Percentiles rank a stretch among this genome's conserved stretches.
Evolutionary conservation across 1,140 invertebrate genomes (phyloP).

Genomic region (Drosophila tropicalis): DNA sequence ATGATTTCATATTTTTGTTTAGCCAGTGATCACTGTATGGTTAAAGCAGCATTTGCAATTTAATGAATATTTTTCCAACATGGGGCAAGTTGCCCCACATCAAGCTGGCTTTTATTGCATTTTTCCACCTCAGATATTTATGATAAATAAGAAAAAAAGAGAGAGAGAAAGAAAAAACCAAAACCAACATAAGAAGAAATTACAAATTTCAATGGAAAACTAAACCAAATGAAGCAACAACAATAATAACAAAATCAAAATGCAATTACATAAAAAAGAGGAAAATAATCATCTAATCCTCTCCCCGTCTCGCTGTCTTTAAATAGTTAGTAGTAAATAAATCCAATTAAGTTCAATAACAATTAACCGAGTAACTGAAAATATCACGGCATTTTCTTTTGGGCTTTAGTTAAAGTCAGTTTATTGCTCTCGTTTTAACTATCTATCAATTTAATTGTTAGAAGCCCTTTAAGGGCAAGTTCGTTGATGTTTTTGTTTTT

Average conservation of each 20-base stretch:
- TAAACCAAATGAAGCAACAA: slow-evolving; percentile 14
- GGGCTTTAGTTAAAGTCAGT: slow-evolving; percentile 50
- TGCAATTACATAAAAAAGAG: slow-evolving; percentile 45
- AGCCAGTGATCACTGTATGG: slow-evolving; percentile 37
- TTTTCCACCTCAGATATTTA: slow-evolving; percentile 28
- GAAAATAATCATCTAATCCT: slow-evolving; percentile 30
- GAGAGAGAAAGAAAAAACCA: background rate
- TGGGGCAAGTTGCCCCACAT: slow-evolving; percentile 10
- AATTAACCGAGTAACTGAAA: slow-evolving; percentile 49
- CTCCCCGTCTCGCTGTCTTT: slow-evolving; percentile 31
- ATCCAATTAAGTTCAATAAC: slow-evolving; percentile 74
- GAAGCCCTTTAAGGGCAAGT: slow-evolving; percentile 71
- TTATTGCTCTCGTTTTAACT: slow-evolving; percentile 48
- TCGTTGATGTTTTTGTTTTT: slow-evolving; percentile 39
- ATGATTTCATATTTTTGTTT: background rate
- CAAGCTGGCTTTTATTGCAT: slow-evolving; percentile 35
- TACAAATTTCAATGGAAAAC: slow-evolving; percentile 42
- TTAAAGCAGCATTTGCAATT: slow-evolving; percentile 23
- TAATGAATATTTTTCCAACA: slow-evolving; percentile 38
- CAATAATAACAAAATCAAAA: slow-evolving; percentile 9
- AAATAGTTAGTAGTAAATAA: slow-evolving; percentile 42
- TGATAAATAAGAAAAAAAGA: slow-evolving; percentile 1
- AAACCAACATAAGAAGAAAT: slow-evolving; percentile 12
- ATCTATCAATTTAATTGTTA: slow-evolving; percentile 44
- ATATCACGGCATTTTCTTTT: slow-evolving; percentile 21